Conservation (phyloP, 2,888 invertebrate species). For the Dicyrtoma fusca region DNA sequence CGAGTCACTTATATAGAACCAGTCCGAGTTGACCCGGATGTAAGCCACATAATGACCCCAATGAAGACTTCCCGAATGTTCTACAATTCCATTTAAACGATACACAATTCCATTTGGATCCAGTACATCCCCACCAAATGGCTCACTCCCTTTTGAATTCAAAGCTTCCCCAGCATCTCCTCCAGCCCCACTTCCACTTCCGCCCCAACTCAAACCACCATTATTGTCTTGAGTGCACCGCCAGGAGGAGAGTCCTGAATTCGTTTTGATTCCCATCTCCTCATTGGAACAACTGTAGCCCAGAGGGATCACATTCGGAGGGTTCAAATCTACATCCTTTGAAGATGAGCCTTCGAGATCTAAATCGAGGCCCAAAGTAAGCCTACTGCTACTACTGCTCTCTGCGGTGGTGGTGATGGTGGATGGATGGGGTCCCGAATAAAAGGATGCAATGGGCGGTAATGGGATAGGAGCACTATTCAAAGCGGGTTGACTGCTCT, state of each 20-base stretch:
- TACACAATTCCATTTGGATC: constrained; percentile 75
- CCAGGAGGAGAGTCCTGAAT: no score
- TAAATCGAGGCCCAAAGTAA: no score
- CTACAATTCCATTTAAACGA: constrained; percentile 91
- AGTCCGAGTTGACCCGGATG: constrained; percentile 70
- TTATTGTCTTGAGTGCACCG: no score
- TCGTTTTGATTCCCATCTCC: no score
- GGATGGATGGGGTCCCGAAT: not conserved
- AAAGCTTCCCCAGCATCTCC: constrained; percentile 60
- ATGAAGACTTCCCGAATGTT: constrained; percentile 88
- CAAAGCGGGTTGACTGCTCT: no score
- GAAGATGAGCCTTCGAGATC: no score
- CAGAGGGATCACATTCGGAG: no score
- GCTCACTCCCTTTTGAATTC: not conserved
- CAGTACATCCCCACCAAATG: not conserved
- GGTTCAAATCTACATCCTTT: no score
- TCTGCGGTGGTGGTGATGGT: not conserved
- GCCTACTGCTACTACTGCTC: not conserved
- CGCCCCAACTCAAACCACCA: no score
- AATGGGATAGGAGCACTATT: no score
- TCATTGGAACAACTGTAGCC: no score
- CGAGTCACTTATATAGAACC: constrained; percentile 94
- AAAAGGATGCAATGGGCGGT: not conserved
- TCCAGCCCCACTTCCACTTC: constrained; percentile 58
- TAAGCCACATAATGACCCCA: constrained; percentile 94